These are phyloP conservation scores for Delphinus delphis DNA, from an alignment of 2,113 vertebrate genomes.

Conservation along the genomic window DNA sequence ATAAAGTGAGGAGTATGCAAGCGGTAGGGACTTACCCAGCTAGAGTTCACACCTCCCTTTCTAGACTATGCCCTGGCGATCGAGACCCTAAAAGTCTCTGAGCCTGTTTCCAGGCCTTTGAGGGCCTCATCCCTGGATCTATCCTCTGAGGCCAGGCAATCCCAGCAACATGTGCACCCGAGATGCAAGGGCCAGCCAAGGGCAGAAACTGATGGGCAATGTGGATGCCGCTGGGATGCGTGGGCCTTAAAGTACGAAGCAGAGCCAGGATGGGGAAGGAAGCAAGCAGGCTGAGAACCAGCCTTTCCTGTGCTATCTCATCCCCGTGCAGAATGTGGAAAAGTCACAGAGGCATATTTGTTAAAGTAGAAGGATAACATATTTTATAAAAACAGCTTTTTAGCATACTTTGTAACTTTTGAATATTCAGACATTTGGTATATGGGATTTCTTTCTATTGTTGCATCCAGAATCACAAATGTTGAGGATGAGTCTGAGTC, in stretches of 20 bases:
- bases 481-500: background rate
- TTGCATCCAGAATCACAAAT: background rate
- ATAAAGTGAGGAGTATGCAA: background rate
- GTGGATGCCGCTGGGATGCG: background rate
- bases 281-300: background rate
- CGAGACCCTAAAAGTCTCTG: background rate
- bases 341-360: background rate
- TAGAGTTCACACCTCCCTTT: background rate
- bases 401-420: background rate
- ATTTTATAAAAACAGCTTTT: background rate
- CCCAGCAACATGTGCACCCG: background rate
- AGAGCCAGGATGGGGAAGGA: background rate
- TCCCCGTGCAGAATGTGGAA: background rate
- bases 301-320: background rate
- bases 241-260: background rate
- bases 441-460: constrained; percentile 2
- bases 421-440: background rate
- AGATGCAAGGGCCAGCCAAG: background rate
- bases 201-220: background rate
- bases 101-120: background rate
- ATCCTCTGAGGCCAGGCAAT: background rate
- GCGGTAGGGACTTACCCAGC: background rate
- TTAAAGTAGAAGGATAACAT: background rate
- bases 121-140: background rate
- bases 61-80: background rate